These are phyloP conservation scores for Linnaemya vulpina DNA, from an alignment of 2,888 invertebrate species.

Conservation along the genomic window DNA sequence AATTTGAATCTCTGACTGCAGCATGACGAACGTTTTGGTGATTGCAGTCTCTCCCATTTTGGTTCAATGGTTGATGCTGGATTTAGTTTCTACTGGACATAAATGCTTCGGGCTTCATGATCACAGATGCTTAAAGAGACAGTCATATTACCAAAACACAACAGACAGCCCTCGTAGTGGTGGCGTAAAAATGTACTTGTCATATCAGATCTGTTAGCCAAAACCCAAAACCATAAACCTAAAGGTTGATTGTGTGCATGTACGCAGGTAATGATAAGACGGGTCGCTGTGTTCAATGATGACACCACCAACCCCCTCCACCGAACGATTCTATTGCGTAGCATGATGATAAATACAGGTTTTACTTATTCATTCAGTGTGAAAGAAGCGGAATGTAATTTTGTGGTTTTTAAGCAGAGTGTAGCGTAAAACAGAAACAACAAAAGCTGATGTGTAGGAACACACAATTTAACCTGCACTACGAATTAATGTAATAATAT, in stretches of 20 bases:
- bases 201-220: neutral
- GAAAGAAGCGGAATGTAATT: constrained; percentile 22
- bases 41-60: too few species aligned
- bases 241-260: neutral
- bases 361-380: constrained; percentile 1
- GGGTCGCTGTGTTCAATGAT: constrained; percentile 22
- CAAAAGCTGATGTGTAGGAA: too few species aligned
- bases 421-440: neutral
- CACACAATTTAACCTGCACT: neutral
- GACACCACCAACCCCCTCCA: neutral
- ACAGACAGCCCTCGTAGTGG: neutral
- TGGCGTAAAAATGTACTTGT: neutral
- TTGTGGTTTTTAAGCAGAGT: constrained; percentile 26
- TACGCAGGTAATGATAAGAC: constrained; percentile 7
- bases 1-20: too few species aligned
- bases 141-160: too few species aligned
- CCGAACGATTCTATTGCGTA: neutral
- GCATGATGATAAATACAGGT: constrained; percentile 12
- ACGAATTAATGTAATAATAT: neutral
- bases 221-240: constrained; percentile 5
- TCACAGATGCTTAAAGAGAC: too few species aligned
- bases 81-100: too few species aligned
- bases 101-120: too few species aligned
- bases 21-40: too few species aligned
- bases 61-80: too few species aligned